phyloP scores from a whole-genome alignment of 2,113 vertebrate species.

The Mystacornis crossleyi region DNA sequence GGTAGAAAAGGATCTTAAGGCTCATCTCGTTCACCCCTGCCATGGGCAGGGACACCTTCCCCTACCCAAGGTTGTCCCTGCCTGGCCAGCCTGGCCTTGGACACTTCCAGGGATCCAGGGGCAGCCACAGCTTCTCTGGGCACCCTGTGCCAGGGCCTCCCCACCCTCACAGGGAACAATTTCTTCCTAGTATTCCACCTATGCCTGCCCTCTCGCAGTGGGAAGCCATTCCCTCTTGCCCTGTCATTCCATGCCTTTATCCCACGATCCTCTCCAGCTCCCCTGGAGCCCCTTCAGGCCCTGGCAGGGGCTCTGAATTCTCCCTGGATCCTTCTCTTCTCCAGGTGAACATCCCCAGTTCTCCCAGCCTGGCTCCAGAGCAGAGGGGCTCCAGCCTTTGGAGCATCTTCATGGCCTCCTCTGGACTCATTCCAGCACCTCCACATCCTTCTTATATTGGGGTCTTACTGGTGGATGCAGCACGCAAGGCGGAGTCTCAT shows the following conservation, averaged over 20 bases:
- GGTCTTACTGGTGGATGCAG: not conserved
- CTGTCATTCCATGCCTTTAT: not conserved
- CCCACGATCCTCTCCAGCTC: not conserved
- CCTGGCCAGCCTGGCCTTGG: not conserved
- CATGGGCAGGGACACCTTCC: not conserved
- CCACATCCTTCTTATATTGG: rapidly evolving
- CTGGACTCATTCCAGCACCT: not conserved
- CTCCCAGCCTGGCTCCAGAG: not conserved
- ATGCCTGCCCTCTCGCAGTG: not conserved
- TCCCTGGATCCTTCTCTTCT: not conserved
- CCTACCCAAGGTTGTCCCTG: not conserved
- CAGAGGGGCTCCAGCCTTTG: not conserved
- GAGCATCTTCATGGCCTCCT: rapidly evolving
- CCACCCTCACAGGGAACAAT: rapidly evolving
- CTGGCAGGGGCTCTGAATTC: rapidly evolving
- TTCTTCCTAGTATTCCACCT: rapidly evolving
- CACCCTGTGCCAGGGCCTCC: not conserved
- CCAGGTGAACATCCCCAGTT: not conserved
- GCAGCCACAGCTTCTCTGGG: not conserved
- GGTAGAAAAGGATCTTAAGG: not conserved
- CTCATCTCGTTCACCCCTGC: rapidly evolving
- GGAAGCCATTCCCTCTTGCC: not conserved
- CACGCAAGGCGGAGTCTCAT: rapidly evolving
- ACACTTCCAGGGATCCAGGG: not conserved
- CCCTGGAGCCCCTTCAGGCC: not conserved